Percentiles rank a stretch among this genome's conserved stretches.
phyloP scores from a whole-genome alignment of 1,140 invertebrate species.

The Trichomalopsis sarcophagae region DNA sequence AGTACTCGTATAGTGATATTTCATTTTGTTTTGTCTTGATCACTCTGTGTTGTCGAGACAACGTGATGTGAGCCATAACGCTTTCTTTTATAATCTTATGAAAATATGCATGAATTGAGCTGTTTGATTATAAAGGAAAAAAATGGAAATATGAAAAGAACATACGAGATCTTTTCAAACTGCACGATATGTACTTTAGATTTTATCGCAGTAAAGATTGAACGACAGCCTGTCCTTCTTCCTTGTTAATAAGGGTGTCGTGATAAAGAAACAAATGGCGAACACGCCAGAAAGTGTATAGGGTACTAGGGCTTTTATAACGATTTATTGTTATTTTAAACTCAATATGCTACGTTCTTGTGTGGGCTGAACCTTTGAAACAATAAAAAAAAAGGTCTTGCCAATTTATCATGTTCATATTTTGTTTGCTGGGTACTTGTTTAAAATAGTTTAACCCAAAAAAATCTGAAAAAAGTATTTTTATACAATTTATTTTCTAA shows the following conservation, averaged over 20 bases:
- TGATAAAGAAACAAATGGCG: conserved; percentile 46
- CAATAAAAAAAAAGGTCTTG: conserved; percentile 50
- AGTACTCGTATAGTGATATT: conserved; percentile 53
- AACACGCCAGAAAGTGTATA: conserved; percentile 47
- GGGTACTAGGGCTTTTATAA: conserved; percentile 53
- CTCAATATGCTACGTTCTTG: conserved; percentile 47
- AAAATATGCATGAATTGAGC: conserved; percentile 37
- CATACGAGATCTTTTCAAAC: conserved; percentile 35
- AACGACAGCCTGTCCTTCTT: conserved; percentile 43
- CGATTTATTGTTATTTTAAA: conserved; percentile 53
- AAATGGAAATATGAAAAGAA: conserved; percentile 42
- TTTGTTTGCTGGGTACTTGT: conserved; percentile 53
- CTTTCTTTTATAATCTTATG: conserved; percentile 52
- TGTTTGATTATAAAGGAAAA: conserved; percentile 50
- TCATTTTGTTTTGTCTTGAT: conserved; percentile 49
- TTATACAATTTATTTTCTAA: conserved; percentile 54
- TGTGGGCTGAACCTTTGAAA: conserved; percentile 47
- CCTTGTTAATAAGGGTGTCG: conserved; percentile 49
- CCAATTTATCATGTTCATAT: conserved; percentile 51
- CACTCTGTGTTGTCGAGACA: conserved; percentile 41
- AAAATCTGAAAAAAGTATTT: conserved; percentile 53
- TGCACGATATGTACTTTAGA: conserved; percentile 52
- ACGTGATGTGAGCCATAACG: conserved; percentile 50
- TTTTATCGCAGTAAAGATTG: conserved; percentile 48
- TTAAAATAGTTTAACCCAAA: conserved; percentile 53